A percentile compares a stretch with the other conserved stretches of the same genome.
Evolutionary conservation across 2,888 invertebrate genomes (phyloP).

Genomic region (Dione vanillae): DNA sequence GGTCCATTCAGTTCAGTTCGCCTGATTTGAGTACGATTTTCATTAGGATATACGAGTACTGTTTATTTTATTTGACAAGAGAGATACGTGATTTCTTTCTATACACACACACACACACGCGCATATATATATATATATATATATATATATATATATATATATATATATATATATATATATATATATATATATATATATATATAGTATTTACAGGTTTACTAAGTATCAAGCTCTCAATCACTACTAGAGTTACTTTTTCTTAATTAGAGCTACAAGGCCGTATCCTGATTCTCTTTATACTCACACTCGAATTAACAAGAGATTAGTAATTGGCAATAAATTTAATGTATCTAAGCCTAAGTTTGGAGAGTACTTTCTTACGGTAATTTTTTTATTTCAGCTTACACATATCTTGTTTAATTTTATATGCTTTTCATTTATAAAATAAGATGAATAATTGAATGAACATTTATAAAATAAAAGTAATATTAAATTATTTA

Average conservation of each 20-base stretch:
- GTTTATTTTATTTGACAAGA: neutral
- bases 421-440: conserved; percentile 4
- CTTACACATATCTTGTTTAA: too few relatives aligned
- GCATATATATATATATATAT: too few relatives aligned
- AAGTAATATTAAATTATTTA: conserved; percentile 2
- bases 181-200: too few relatives aligned
- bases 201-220: too few relatives aligned
- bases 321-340: conserved; percentile 35
- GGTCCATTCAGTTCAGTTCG: conserved; percentile 20
- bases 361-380: conserved; percentile 30
- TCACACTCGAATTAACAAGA: conserved; percentile 20
- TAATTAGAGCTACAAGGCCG: too few relatives aligned
- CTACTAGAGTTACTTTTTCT: too few relatives aligned
- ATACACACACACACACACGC: too few relatives aligned
- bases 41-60: neutral
- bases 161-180: too few relatives aligned
- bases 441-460: conserved; percentile 17
- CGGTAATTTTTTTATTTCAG: conserved; percentile 32
- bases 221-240: too few relatives aligned
- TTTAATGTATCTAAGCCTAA: conserved; percentile 34
- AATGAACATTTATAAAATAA: too few relatives aligned
- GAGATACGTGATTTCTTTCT: neutral
- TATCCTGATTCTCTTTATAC: neutral
- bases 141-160: too few relatives aligned
- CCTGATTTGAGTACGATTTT: neutral